Base-by-base conservation (phyloP, 2,797 vertebrate species). In the Galaxias olidus region DNA sequence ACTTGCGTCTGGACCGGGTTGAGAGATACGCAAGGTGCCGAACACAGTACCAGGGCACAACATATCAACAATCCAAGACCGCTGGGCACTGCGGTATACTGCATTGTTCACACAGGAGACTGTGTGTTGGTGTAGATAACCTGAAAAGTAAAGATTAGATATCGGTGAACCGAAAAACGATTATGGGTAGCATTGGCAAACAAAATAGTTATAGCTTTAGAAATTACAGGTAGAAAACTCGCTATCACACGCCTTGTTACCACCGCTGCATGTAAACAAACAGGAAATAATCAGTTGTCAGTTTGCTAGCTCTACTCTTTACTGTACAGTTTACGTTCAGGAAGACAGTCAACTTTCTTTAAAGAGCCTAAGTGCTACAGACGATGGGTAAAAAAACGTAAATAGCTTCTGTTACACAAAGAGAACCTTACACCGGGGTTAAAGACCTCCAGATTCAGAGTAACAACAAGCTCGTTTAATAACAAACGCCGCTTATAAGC, bases 1-100 rank as follows among this genome's bases (percentile, higher is more conserved):
- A 15, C 63, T 0, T 70, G 4, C 18, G 50, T 51, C 20, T 51
- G 71, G 0, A 77, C 68, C 0, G 90, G 87, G 10, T 67, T 51
- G 40, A 82, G 75, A 12, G 73, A 78, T 0, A 71, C 79, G 0
- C 68, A 20, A 66, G 57, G 65, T 45, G 77, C 68, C 13, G 45
- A 45, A 68, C 69, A 0, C 0, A 87, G 13, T 11, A 78, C 0
- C 65, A 82, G 20, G 0, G 65, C 11, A 60, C 58, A 65, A 65
- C 61, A 63, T 0, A 84, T 0, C 47, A 75, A 57, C 15, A 30
- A 3, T 30, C 66, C 71, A 0, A 50, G 12, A 11, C 6, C 11
- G 46, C 14, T 41, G 7, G 14, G 47, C 53, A 4, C 30, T 4
- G 54, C 0, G 20, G 15, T 54, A 47, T 61, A 50, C 70, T 47